Percentiles rank a stretch among this genome's conserved stretches.
Conservation (phyloP, 2,113 vertebrate species). For the Chunga burmeisteri region DNA sequence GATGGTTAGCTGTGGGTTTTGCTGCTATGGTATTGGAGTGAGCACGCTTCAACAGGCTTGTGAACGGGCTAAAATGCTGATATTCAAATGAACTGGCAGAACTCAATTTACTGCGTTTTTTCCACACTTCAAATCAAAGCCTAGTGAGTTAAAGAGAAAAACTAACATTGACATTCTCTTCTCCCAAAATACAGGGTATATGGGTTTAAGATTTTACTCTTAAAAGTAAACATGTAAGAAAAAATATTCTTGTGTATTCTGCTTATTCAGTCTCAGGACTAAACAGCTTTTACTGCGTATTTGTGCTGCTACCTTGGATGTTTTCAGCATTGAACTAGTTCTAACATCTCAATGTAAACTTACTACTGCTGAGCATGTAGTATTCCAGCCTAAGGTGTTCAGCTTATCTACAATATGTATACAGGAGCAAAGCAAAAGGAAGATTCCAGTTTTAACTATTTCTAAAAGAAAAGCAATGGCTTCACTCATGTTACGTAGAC, state of each 20-base stretch:
- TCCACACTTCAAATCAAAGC: neutral
- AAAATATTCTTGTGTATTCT: neutral
- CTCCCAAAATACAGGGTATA: neutral
- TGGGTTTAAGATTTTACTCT: neutral
- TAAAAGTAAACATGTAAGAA: constrained; percentile 1
- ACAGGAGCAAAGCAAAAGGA: neutral
- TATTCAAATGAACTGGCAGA: neutral
- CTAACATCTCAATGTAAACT: neutral
- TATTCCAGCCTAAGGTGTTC: neutral
- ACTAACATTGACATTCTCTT: neutral
- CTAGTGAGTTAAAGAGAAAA: neutral
- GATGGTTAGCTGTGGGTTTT: neutral
- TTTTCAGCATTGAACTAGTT: neutral
- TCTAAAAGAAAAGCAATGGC: neutral
- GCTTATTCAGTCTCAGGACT: constrained; percentile 18
- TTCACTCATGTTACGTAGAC: neutral
- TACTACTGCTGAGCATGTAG: neutral
- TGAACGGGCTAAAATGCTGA: neutral
- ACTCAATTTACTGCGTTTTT: neutral
- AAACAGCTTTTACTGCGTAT: neutral
- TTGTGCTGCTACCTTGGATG: neutral
- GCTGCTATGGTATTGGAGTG: neutral
- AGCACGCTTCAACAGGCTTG: neutral
- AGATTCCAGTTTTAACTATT: neutral
- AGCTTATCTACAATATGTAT: neutral